Evolutionary conservation across 2,113 vertebrate species (phyloP), one percentile per base, ranked within the genome.

Genomic region (Dendrocopos noguchii): DNA sequence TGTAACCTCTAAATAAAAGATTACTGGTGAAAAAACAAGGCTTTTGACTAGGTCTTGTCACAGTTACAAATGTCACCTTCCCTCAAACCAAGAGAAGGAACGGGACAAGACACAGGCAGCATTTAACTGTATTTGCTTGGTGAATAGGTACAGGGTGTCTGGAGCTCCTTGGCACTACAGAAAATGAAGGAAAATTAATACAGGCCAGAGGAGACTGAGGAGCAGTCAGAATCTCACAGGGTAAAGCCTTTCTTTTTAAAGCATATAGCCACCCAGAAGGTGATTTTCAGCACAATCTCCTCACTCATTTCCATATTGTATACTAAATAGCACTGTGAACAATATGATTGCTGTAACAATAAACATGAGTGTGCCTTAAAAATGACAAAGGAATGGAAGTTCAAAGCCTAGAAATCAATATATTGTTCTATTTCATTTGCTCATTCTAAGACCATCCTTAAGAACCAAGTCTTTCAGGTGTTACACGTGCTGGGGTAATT

Each of bases 361-460:
- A 74, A 87, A 80, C 68, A 61, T 17, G 31, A 91, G n/a, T 36
- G 61, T 11, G 78, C 47, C 39, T 88, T 90, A 64, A 85, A 95
- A 94, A 91, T 84, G 19, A 65, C 68, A 29, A 67, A 80, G 67
- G 87, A 84, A 92, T 47, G 33, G 33, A 66, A 91, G 73, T 50
- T 80, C 27, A 65, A 82, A 80, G 2, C 4, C 55, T 87, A 79
- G 90, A 93, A 96, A 95, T 96, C 96, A 95, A 93, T 91, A 87
- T 44, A 84, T 82, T 88, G 56, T 80, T 82, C 82, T 60, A 88
- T 72, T 80, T 88, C 65, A 94, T 87, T 81, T 88, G 78, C 66
- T 90, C 64, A 63, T 87, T 78, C 18, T 74, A 94, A 84, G 64
- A 74, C 36, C 42, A 71, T 72, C 72, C 50, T 77, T 75, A 87